Base-by-base conservation (phyloP, 2,888 invertebrate genomes). In the Harmothoe impar region DNA sequence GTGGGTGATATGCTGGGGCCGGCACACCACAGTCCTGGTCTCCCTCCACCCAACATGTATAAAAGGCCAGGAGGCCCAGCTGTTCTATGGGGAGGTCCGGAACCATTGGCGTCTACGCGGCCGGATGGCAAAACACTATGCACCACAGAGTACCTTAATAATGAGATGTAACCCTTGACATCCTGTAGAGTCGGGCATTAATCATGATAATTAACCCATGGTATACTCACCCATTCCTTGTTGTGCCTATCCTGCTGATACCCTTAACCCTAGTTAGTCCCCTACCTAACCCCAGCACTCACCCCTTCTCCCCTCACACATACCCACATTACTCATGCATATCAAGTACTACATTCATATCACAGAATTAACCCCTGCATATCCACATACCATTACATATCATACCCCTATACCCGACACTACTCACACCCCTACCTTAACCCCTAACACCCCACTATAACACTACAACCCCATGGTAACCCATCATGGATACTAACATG, bases 11-110 rank as follows among this genome's bases (percentile, higher is more conserved):
- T 43, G 43, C 43, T 43, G 43, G 43, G 43, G 10, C 5, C 43
- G 3, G 5, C 43, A 43, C 43, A 43, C 43, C 43, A 43, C 43
- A 43, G 43, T 43, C 43, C 5, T 43, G 43, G 62, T 3, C 3
- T 62, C 3, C 62, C 62, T 7, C 62, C 23, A n/a, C 3, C 23
- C 23, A 23, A 54, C 31, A 29, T n/a, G 51, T 88, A 88, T 88
- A 88, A 88, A 88, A 31, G 29, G 15, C 17, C 54, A 52, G 54
- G n/a, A 33, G n/a, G 3, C 17, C 31, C 56, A 54, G 31, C 43
- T 33, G 35, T 56, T 25, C n/a, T 25, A 12, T 35, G 52, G 88
- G 78, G 89, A 89, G 89, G 89, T 77, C 89, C 89, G 77, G 89
- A 77, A 72, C 77, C 89, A 89, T 89, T 72, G 89, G 77, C 23